These are phyloP conservation scores for Psettodes erumei DNA, from an alignment of 2,113 vertebrate genomes.

Conservation along the genomic window DNA sequence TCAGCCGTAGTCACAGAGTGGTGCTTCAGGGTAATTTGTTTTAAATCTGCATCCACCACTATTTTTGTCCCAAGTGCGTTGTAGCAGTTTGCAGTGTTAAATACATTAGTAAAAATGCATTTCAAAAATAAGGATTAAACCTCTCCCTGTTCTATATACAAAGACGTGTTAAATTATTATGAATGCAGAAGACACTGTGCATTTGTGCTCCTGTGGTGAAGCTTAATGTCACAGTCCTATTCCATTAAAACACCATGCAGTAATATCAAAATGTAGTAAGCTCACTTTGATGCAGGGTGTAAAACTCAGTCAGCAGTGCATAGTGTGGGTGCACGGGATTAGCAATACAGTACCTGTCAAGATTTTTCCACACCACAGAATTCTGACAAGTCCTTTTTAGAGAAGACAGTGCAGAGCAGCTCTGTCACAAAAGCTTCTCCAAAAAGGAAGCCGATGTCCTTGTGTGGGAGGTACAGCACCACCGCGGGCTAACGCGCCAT, in stretches of 20 bases:
- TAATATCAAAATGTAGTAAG: constrained; percentile 22
- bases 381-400: constrained; percentile 33
- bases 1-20: constrained; percentile 11
- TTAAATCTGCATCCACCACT: constrained; percentile 32
- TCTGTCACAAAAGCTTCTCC: constrained; percentile 39
- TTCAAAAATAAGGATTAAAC: constrained; percentile 23
- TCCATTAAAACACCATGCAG: constrained; percentile 10
- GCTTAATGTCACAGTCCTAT: neutral
- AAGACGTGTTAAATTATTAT: neutral
- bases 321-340: constrained; percentile 46
- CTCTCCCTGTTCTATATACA: neutral
- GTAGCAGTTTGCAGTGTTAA: constrained; percentile 22
- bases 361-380: constrained; percentile 34
- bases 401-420: constrained; percentile 31
- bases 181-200: neutral
- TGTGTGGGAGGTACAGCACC: constrained; percentile 45
- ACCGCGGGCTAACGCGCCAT: neutral
- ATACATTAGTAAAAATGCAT: constrained; percentile 23
- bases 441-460: constrained; percentile 33
- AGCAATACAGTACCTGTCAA: constrained; percentile 46
- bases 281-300: constrained; percentile 13
- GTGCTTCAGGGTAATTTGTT: constrained; percentile 38
- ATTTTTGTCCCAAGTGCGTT: constrained; percentile 24
- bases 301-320: constrained; percentile 20
- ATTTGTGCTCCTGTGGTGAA: neutral